Base-by-base conservation (phyloP, 2,113 vertebrate species). In the Pseudorasbora parva region DNA sequence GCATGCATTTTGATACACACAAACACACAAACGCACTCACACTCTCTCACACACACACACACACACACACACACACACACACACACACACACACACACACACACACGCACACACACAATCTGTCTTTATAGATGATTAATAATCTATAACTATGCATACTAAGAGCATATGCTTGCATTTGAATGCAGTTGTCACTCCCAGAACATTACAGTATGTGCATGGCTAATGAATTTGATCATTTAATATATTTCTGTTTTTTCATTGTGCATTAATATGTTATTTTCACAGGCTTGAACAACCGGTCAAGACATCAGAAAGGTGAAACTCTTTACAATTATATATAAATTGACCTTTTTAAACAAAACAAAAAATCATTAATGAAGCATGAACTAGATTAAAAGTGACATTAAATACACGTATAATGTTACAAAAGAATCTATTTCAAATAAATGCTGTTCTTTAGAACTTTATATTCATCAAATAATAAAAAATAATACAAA, bases 251-350 rank as follows among this genome's bases (percentile, higher is more conserved):
- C n/a, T 14, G 69, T 37, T 2, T 2, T 23, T 41, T 59, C 4
- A 25, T n/a, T 15, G 41, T 45, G 47, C 41, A 43, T 30, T 73
- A 3, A 72, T 41, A 17, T 37, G 0, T 27, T 10, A 64, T 71
- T 56, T 19, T 73, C 56, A 12, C 86, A 95, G 94, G 88, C 73
- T 89, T 77, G 91, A 94, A 56, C 91, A 91, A 66, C 90, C 87
- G 21, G 75, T 12, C 27, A 89, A 88, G 72, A 84, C 86, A 56
- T 78, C 84, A 91, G 91, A 92, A 88, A 94, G 94, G 94, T 95
- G 87, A 93, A 27, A 83, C 9, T 21, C 80, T 84, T 74, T 30
- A 71, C 75, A 10, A n/a, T 33, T 8, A 69, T 1, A n/a, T 41
- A 41, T 41, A n/a, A 10, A 41, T 15, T 33, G 12, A 47, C 45